Percentiles rank a stretch among this genome's conserved stretches.
phyloP scores from a whole-genome alignment of 2,113 vertebrate genomes.

The Leucopsar rothschildi region DNA sequence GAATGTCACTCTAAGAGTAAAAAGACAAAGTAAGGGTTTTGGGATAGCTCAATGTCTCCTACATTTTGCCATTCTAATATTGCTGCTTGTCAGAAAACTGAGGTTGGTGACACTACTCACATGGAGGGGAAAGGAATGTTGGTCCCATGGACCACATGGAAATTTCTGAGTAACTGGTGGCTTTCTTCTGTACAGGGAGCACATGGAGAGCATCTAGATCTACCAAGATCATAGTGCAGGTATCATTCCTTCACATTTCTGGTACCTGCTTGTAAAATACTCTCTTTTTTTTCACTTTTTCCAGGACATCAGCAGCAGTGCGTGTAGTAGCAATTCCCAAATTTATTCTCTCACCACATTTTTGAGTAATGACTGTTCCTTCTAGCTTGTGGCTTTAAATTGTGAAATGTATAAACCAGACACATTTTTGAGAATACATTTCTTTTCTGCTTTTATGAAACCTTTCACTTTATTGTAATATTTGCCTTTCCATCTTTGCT shows the following conservation, averaged over 20 bases:
- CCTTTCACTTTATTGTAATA: neutral
- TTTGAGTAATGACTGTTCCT: neutral
- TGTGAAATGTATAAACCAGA: neutral
- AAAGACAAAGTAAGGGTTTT: neutral
- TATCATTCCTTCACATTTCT: neutral
- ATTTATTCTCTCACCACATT: neutral
- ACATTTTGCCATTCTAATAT: neutral
- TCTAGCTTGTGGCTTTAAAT: neutral
- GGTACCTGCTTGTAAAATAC: neutral
- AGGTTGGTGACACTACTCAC: neutral
- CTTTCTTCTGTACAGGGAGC: neutral
- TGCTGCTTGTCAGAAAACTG: neutral
- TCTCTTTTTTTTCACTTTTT: neutral
- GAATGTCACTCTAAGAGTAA: rapidly evolving
- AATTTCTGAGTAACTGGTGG: neutral
- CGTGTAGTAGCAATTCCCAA: rapidly evolving
- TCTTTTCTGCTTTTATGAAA: neutral
- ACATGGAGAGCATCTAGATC: neutral
- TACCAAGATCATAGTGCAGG: neutral
- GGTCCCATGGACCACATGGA: rapidly evolving
- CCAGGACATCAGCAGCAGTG: neutral
- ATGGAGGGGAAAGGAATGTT: neutral
- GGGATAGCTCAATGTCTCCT: neutral
- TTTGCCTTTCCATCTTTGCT: neutral
- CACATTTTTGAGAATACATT: neutral